These are phyloP conservation scores for Chromis chromis DNA, from an alignment of 2,797 vertebrate genomes.

Conservation along the genomic window DNA sequence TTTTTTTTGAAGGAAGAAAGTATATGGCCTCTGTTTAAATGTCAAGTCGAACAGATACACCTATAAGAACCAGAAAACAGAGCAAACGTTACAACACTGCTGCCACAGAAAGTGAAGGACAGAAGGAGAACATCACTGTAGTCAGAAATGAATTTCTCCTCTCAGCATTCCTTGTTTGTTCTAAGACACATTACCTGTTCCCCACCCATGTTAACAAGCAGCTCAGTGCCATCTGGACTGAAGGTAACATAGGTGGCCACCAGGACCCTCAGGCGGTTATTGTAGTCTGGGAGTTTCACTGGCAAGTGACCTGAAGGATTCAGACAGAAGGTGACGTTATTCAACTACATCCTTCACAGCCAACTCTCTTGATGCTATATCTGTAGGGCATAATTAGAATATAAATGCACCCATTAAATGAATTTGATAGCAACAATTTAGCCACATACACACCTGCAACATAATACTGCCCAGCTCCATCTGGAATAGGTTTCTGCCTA, in stretches of 20 bases:
- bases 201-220: conserved; percentile 98
- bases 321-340: conserved; percentile 23
- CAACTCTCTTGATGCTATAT: not conserved
- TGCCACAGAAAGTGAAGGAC: not conserved
- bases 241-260: conserved; percentile 98
- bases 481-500: conserved; percentile 93
- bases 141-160: not conserved
- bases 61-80: conserved; percentile 74
- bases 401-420: conserved; percentile 9
- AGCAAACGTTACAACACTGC: not conserved
- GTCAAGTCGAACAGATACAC: conserved; percentile 98
- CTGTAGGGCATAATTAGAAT: not conserved
- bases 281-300: conserved; percentile 96
- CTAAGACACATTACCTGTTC: conserved; percentile 89
- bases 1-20: conserved; percentile 94
- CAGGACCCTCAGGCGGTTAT: conserved; percentile 94
- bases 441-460: conserved; percentile 89
- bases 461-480: conserved; percentile 97
- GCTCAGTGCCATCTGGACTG: conserved; percentile 97
- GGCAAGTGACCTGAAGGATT: conserved; percentile 91
- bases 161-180: not conserved
- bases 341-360: not conserved
- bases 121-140: not conserved
- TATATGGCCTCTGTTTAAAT: conserved; percentile 95
- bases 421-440: conserved; percentile 2